These are phyloP conservation scores for Uropetala carovei DNA, from an alignment of 2,888 invertebrate genomes.

Conservation along the genomic window DNA sequence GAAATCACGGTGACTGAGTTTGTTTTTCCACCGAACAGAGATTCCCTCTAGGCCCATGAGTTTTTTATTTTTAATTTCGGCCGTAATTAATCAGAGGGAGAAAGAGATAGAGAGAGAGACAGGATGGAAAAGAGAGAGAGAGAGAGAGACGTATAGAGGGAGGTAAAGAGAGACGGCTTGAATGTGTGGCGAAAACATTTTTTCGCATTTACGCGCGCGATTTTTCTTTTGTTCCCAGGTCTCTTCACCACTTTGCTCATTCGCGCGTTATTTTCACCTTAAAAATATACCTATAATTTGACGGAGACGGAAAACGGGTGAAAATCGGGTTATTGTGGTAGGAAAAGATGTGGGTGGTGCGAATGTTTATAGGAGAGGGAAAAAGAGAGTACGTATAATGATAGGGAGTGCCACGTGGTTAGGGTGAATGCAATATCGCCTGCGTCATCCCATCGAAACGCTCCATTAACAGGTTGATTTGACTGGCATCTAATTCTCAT, in stretches of 20 bases:
- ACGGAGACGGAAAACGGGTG: not conserved
- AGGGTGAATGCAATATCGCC: too few species aligned
- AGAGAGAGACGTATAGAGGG: not conserved
- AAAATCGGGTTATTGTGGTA: not conserved
- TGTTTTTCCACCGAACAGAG: slow-evolving; percentile 53
- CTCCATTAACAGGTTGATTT: too few species aligned
- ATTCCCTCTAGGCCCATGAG: slow-evolving; percentile 49
- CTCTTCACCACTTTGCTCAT: slow-evolving; percentile 5
- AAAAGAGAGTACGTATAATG: not conserved
- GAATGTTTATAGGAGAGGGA: slow-evolving; percentile 24
- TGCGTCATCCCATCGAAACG: too few species aligned
- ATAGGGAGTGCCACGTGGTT: not conserved
- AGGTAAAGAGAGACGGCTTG: not conserved
- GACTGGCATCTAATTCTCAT: too few species aligned
- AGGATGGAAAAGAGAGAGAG: not conserved
- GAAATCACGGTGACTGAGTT: slow-evolving; percentile 64
- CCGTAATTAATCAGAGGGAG: slow-evolving; percentile 51
- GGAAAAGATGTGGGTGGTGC: not conserved
- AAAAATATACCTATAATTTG: not conserved
- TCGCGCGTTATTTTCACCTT: not conserved
- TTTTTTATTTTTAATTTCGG: slow-evolving; percentile 59
- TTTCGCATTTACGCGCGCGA: slow-evolving; percentile 4
- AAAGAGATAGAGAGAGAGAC: not conserved
- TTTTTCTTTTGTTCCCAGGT: slow-evolving; percentile 6
- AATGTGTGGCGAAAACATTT: not conserved